phyloP scores from a whole-genome alignment of 1,140 invertebrate genomes.

The Dendroctonus ponderosae region DNA sequence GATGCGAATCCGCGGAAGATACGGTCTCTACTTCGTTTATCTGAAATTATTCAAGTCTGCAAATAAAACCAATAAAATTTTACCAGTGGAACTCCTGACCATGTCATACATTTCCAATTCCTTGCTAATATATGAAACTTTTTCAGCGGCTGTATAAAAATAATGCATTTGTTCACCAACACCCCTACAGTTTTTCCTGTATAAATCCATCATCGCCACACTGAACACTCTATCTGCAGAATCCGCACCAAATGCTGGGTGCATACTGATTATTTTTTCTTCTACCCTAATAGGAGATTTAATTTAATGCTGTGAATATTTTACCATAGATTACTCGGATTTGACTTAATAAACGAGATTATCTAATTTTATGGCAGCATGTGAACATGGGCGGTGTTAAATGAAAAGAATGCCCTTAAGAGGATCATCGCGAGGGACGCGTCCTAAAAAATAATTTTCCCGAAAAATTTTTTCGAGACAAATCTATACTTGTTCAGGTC shows the following conservation, averaged over 20 bases:
- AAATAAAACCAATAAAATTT: too few species aligned
- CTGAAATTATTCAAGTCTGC: too few species aligned
- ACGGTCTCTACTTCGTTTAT: neutral
- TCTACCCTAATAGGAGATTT: constrained; percentile 27
- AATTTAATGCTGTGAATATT: constrained; percentile 31
- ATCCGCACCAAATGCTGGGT: constrained; percentile 24
- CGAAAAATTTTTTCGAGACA: too few species aligned
- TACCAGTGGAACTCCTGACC: too few species aligned
- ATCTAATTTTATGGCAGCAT: constrained; percentile 25
- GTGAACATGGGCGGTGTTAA: constrained; percentile 13
- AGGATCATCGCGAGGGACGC: too few species aligned
- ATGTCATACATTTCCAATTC: too few species aligned
- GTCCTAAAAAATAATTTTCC: too few species aligned
- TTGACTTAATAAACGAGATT: constrained; percentile 32
- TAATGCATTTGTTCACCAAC: too few species aligned
- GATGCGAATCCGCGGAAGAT: constrained; percentile 4
- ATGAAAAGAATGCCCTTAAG: constrained; percentile 19
- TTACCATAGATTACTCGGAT: constrained; percentile 30
- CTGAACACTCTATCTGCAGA: constrained; percentile 17
- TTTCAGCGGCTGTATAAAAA: too few species aligned
- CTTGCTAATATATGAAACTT: too few species aligned
- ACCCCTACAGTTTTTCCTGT: too few species aligned
- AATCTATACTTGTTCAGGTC: too few species aligned
- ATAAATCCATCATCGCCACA: constrained; percentile 14
- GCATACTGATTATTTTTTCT: constrained; percentile 33